Base-by-base conservation (phyloP, 2,888 invertebrate genomes). In the Trichacis sp. region DNA sequence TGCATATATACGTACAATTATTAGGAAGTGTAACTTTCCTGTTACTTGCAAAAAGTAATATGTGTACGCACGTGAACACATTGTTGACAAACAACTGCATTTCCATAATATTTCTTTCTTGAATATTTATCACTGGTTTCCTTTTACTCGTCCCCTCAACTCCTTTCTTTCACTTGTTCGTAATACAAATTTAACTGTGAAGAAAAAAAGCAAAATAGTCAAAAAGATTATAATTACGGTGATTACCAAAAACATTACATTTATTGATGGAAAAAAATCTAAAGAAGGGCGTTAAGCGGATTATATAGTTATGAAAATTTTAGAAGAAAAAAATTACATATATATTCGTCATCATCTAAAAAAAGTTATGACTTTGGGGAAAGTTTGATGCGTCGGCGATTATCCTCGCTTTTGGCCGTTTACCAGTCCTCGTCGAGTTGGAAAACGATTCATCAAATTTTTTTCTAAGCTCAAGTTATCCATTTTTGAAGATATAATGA, bases 371-470 rank as follows among this genome's bases (percentile, higher is more conserved):
- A 40, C 72, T 72, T 73, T 73, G 73, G 71, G 70, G 62, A 71
- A 73, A 73, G 69, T 73, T 73, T 73, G 73, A 72, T 73, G 73
- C 69, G 53, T 66, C 62, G 66, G 59, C 59, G 58, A 58, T 58
- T 29, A 36, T 17, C 40, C 29, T 15, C 48, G 30, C 20, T 43
- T 57, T 54, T 24, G 12, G 12, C 12, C 17, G 11, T 49, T 18
- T n/a, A 5, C 12, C 12, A n/a, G 18, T 38, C 14, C 15, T 42
- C 42, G 40, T 52, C 14, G 42, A 53, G 43, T 38, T 24, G 18
- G 17, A 15, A 60, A 60, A n/a, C n/a, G 47, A 68, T 72, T 76
- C 75, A 75, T 77, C 76, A 76, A 77, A 77, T 77, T 77, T 77
- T 77, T 73, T 77, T 75, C 75, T 73, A 76, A 77, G 75, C 72